These are phyloP conservation scores for Caenorhabditis plicata DNA, from an alignment of 2,888 invertebrate species.

Conservation along the genomic window DNA sequence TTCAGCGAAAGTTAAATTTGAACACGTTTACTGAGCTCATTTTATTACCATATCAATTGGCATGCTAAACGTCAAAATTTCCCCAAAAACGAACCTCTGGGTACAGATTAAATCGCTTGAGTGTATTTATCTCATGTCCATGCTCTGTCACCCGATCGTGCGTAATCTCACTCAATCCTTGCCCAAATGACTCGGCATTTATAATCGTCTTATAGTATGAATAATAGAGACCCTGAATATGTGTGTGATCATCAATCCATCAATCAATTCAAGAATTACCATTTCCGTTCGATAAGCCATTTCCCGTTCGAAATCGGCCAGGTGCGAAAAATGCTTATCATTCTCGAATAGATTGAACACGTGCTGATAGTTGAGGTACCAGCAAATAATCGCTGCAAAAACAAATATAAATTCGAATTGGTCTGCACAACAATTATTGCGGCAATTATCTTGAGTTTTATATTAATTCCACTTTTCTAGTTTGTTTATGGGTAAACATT, in stretches of 20 bases:
- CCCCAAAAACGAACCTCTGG: slow-evolving; percentile 75
- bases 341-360: slow-evolving; percentile 75
- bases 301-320: slow-evolving; percentile 82
- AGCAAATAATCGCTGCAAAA: slow-evolving; percentile 48
- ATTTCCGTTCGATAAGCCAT: slow-evolving; percentile 84
- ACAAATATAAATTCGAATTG: too few species aligned
- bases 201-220: slow-evolving; percentile 83
- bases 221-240: slow-evolving; percentile 79
- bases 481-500: too few species aligned
- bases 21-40: too few species aligned
- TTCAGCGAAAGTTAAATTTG: too few species aligned
- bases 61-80: slow-evolving; percentile 69
- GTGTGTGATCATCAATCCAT: not conserved
- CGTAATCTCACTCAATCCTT: slow-evolving; percentile 73
- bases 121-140: slow-evolving; percentile 79
- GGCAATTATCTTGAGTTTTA: too few species aligned
- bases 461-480: too few species aligned
- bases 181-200: slow-evolving; percentile 72
- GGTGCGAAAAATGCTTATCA: slow-evolving; percentile 80
- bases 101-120: slow-evolving; percentile 80
- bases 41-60: too few species aligned
- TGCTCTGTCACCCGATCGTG: slow-evolving; percentile 80
- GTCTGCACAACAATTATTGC: too few species aligned
- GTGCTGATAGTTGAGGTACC: slow-evolving; percentile 47
- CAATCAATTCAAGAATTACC: slow-evolving; percentile 69